A percentile compares a stretch with the other conserved stretches of the same genome.
phyloP scores from a whole-genome alignment of 1,140 invertebrate genomes.

The Brachionus asplanchnoidis region DNA sequence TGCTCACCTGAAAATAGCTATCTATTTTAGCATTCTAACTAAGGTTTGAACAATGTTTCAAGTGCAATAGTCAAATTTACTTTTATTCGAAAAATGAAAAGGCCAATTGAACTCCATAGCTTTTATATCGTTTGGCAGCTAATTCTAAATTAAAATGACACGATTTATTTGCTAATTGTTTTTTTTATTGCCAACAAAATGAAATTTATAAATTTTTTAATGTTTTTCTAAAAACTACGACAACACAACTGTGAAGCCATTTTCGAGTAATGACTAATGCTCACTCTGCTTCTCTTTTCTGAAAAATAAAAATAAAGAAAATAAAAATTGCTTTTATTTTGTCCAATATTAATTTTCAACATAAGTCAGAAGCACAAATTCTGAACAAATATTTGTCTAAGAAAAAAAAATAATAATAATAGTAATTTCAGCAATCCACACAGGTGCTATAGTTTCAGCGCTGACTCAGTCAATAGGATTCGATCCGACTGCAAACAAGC shows the following conservation, averaged over 20 bases:
- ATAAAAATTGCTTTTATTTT: constrained; percentile 20
- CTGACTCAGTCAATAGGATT: constrained; percentile 3
- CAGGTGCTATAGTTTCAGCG: constrained; percentile 27
- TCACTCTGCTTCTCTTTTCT: neutral
- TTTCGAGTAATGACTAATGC: neutral
- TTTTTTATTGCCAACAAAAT: constrained; percentile 8
- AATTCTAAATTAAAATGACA: neutral
- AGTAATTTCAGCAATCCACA: neutral
- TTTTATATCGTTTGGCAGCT: neutral
- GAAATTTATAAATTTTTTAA: constrained; percentile 37
- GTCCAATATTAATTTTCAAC: constrained; percentile 34
- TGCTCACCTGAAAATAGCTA: constrained; percentile 39
- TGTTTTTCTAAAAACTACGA: constrained; percentile 16
- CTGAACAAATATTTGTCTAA: constrained; percentile 33
- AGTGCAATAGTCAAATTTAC: constrained; percentile 40
- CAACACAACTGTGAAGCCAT: neutral
- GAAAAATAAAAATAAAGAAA: constrained; percentile 8
- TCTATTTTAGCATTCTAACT: constrained; percentile 2
- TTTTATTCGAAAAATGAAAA: neutral
- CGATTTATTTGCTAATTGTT: constrained; percentile 33
- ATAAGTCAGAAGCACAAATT: neutral
- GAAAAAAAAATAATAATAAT: neutral
- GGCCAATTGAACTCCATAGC: neutral
- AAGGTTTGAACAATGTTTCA: constrained; percentile 43
- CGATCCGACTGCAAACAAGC: constrained; percentile 3